Evolutionary conservation across 2,888 invertebrate genomes (phyloP).

Genomic region (Ennomos fuscantarius): DNA sequence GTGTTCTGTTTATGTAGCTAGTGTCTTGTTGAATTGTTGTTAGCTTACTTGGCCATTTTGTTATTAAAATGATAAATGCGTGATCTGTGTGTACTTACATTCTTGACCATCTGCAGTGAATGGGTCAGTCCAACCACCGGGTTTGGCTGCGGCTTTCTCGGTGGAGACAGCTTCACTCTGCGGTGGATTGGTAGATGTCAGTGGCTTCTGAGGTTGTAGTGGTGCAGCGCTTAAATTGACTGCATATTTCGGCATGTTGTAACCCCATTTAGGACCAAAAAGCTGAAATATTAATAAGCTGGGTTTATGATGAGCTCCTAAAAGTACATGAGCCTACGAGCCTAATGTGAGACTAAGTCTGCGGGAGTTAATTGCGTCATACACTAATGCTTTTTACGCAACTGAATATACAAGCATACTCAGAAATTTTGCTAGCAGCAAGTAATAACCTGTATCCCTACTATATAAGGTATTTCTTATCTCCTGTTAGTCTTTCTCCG

Average conservation of each 20-base stretch:
- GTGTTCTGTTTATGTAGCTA: conserved; percentile 30
- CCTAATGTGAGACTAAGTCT: too few relatives aligned
- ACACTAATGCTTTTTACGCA: too few relatives aligned
- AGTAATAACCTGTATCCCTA: not conserved
- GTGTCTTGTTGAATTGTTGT: conserved; percentile 7
- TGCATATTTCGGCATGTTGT: conserved; percentile 93
- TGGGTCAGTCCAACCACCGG: conserved; percentile 69
- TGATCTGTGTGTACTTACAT: conserved; percentile 65
- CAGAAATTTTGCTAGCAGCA: not conserved
- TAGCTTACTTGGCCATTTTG: conserved; percentile 12
- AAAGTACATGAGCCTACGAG: too few relatives aligned
- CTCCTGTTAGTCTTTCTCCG: too few relatives aligned
- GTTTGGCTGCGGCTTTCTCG: conserved; percentile 56
- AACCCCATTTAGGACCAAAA: conserved; percentile 93
- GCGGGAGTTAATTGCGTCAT: too few relatives aligned
- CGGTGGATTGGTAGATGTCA: conserved; percentile 56
- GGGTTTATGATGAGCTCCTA: too few relatives aligned
- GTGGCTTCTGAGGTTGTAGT: conserved; percentile 90
- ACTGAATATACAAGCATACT: not conserved
- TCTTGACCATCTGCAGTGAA: conserved; percentile 78
- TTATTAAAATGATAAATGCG: not conserved
- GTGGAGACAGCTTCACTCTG: conserved; percentile 49
- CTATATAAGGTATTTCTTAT: too few relatives aligned
- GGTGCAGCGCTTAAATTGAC: conserved; percentile 93
- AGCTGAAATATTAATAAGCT: conserved; percentile 81